Base-by-base conservation (phyloP, 2,113 vertebrate species). In the Bos taurus region DNA sequence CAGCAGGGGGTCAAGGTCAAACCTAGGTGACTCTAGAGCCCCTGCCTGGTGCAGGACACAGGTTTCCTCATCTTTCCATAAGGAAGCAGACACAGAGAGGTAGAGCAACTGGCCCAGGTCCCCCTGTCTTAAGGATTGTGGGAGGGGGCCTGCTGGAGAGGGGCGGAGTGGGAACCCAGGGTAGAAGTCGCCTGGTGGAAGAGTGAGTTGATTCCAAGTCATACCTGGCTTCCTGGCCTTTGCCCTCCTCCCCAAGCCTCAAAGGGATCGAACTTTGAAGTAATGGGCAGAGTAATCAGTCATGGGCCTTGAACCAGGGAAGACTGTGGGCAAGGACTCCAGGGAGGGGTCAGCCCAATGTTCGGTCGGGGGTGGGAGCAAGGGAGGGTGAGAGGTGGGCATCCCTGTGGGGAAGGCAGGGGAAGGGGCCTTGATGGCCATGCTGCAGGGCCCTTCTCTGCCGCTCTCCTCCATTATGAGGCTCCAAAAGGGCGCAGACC, bases 141-240 rank as follows among this genome's bases (percentile, higher is more conserved):
- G 28, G 56, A 3, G 23, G 50, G 26, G 25, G 26, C 43, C 60
- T 59, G 88, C 56, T 80, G 64, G 30, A 11, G 12, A 48, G 88
- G 48, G 28, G 7, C 11, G 25, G 48, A 15, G 6, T 9, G 12
- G 60, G 28, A 23, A 26, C 28, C 78, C 9, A 25, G 23, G n/a
- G 48, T 4, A 12, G 40, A 50, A 11, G 43, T 12, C 11, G 5
- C 40, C 82, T 26, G 10, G 5, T 15, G 52, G 85, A 81, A 30
- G 8, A 7, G 0, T 12, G 48, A 21, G 30, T 56, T 6, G n/a
- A 57, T 11, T 13, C 16, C 5, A 19, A 3, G 8, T 33, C 57
- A 5, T 30, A 11, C 43, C n/a, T 0, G 2, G 67, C 54, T 21
- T 80, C 82, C 48, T 17, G n/a, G 13, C 48, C 52, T 21, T 14